phyloP scores from a whole-genome alignment of 1,140 invertebrate genomes.

The Pseudachorutes palmiensis region DNA sequence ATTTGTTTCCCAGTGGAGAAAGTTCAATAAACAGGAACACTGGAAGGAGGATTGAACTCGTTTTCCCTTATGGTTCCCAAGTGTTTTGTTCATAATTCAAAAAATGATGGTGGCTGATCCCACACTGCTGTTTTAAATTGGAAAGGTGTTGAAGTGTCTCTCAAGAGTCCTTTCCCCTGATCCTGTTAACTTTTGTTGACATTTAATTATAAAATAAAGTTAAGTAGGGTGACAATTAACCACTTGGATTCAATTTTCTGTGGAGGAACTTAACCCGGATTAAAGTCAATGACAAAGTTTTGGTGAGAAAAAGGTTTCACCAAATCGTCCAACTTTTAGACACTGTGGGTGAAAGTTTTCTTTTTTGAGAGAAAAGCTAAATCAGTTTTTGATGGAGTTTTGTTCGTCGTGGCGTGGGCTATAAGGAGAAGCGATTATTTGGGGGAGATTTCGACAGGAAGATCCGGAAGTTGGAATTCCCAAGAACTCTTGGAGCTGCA shows the following conservation, averaged over 20 bases:
- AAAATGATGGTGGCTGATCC: too few species aligned
- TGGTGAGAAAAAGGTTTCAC: neutral
- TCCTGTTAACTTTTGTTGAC: too few species aligned
- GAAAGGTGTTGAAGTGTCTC: too few species aligned
- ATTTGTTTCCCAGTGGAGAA: too few species aligned
- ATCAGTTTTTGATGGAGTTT: neutral
- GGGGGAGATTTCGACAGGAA: too few species aligned
- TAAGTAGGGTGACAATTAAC: neutral
- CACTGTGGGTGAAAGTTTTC: neutral
- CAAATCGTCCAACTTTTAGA: too few species aligned
- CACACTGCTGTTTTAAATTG: too few species aligned
- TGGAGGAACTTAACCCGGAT: neutral
- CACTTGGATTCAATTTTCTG: neutral
- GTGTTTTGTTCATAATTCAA: too few species aligned
- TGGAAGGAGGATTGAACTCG: too few species aligned
- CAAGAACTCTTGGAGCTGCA: neutral
- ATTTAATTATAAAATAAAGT: neutral
- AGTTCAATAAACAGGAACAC: too few species aligned
- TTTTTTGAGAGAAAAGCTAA: neutral
- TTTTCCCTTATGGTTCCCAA: too few species aligned
- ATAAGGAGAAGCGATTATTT: constrained; percentile 4
- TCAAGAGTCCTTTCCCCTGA: too few species aligned
- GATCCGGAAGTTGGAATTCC: constrained; percentile 8
- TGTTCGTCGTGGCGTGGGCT: neutral
- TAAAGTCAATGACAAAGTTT: constrained; percentile 6